Evolutionary conservation across 2,888 invertebrate genomes (phyloP), one percentile per base, ranked within the genome.

Genomic region (Eurytoma adleriae): DNA sequence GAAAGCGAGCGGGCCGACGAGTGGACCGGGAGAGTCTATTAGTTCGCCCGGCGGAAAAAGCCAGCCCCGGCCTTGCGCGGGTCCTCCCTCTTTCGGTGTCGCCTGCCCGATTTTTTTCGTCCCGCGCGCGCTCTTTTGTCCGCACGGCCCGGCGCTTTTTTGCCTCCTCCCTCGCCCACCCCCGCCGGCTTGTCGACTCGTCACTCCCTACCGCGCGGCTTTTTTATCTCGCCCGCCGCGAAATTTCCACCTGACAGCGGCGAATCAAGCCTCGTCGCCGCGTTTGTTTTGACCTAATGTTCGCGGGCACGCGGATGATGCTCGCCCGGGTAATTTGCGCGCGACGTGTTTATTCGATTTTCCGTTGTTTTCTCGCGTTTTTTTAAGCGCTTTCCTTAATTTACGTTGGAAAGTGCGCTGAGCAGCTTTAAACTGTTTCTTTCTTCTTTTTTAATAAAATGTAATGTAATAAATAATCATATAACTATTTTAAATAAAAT

Each of bases 31-130:
- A 89, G 90, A 89, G 90, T 90, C 89, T 90, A 90, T 90, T 90
- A 90, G 90, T 88, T 89, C 86, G 86, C 85, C 85, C 69, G 57
- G 86, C 86, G 86, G 87, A 88, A 90, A 90, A 90, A 89, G 85
- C 86, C 85, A 85, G 86, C 88, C 86, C 88, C 83, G 81, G 78
- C 76, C 68, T 68, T 61, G 80, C 75, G 57, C 76, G 78, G 73
- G 30, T 83, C 79, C 84, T 78, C 71, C 30, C 75, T 67, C 56
- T 67, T 27, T 14, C 20, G 57, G 62, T 74, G 62, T 75, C 40
- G 27, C 73, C 57, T 61, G n/a, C 84, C 54, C 62, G 73, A 70
- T 74, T 74, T 81, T 79, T 80, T 82, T 83, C 81, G 84, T 85
- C 84, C 68, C 80, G 73, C 81, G 76, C 78, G 76, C 83, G 87